A percentile compares a stretch with the other conserved stretches of the same genome.
Evolutionary conservation across 2,113 vertebrate species (phyloP).

Genomic region (Takifugu bimaculatus): DNA sequence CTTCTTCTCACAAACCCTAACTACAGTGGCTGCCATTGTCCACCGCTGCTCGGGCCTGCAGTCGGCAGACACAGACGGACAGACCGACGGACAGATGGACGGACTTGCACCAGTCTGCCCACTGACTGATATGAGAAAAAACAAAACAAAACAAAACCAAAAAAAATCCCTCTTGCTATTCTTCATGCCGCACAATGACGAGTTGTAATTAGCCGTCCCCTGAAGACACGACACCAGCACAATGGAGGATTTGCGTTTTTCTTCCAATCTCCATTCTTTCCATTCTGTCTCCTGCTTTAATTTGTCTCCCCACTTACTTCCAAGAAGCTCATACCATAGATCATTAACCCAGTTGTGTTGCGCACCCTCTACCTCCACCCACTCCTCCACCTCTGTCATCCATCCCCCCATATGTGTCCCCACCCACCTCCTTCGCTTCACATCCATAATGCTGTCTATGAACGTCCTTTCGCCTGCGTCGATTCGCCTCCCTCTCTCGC

Average conservation of each 20-base stretch:
- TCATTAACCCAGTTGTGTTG: constrained; percentile 50
- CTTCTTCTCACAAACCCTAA: constrained; percentile 56
- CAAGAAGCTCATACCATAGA: constrained; percentile 43
- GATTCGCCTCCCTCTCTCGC: constrained; percentile 15
- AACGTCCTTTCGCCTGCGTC: constrained; percentile 44
- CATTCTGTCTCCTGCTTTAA: constrained; percentile 15
- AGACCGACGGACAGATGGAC: constrained; percentile 4
- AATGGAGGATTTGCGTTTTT: constrained; percentile 22
- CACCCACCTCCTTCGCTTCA: constrained; percentile 42
- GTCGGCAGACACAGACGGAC: constrained; percentile 8
- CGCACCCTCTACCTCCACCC: not conserved
- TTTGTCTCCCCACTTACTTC: constrained; percentile 30
- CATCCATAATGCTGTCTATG: constrained; percentile 50
- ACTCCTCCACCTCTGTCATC: constrained; percentile 14
- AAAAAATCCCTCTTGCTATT: constrained; percentile 3
- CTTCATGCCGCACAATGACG: constrained; percentile 36
- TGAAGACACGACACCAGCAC: constrained; percentile 41
- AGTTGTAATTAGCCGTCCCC: constrained; percentile 57
- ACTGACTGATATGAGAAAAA: not conserved
- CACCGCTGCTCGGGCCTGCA: constrained; percentile 31
- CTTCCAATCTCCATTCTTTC: constrained; percentile 19
- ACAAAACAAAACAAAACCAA: too few species aligned
- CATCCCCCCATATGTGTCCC: constrained; percentile 42
- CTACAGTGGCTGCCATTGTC: constrained; percentile 74
- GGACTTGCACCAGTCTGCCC: constrained; percentile 11